A percentile compares a stretch with the other conserved stretches of the same genome.
These are phyloP conservation scores for Eurosta solidaginis DNA, from an alignment of 1,140 invertebrate genomes.

Conservation along the genomic window DNA sequence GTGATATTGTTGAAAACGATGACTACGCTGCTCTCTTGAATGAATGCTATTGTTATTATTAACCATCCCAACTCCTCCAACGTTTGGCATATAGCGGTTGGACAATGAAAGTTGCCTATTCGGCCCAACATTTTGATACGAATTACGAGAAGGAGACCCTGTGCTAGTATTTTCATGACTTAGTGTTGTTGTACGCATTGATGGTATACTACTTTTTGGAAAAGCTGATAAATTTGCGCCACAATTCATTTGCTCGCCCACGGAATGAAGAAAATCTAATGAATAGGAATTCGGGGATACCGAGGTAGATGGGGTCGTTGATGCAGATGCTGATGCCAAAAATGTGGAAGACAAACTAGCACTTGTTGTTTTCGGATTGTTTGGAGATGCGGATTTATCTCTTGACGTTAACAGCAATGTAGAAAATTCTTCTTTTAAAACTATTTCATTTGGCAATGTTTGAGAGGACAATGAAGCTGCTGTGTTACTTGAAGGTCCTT, in stretches of 20 bases:
- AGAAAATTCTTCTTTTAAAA: not conserved
- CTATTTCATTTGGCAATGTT: not conserved
- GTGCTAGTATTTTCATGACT: not conserved
- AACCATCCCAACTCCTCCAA: not conserved
- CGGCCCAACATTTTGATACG: not conserved
- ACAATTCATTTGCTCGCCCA: constrained; percentile 36
- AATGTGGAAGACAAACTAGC: not conserved
- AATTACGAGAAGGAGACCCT: not conserved
- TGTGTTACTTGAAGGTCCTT: not conserved
- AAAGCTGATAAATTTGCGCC: not conserved
- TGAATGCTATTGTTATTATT: not conserved
- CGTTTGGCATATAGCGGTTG: not conserved
- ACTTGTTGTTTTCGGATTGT: not conserved
- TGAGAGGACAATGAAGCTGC: not conserved
- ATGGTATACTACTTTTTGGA: not conserved
- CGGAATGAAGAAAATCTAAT: constrained; percentile 38
- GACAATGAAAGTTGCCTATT: not conserved
- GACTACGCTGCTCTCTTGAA: not conserved
- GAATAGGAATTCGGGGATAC: constrained; percentile 33
- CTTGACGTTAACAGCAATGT: not conserved
- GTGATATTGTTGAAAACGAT: constrained; percentile 35
- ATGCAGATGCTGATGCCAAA: not conserved
- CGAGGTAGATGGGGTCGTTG: not conserved
- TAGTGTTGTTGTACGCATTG: not conserved
- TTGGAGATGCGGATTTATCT: not conserved